Evolutionary conservation across 2,888 invertebrate genomes (phyloP), one percentile per base, ranked within the genome.

Genomic region (Globia sparganii): DNA sequence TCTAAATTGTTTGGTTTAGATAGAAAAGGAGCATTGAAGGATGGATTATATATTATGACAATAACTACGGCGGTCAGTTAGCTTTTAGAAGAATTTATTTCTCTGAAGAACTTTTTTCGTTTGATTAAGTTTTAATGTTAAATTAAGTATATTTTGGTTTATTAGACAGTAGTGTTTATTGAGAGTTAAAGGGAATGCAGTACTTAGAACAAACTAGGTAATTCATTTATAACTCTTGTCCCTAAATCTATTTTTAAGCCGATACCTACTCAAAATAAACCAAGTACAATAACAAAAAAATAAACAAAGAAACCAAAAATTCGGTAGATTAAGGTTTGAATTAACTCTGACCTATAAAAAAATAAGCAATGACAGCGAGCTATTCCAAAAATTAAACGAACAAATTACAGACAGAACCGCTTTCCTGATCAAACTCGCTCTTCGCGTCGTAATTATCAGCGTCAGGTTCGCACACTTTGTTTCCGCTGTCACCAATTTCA

Each of bases 401-500:
- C 8, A 72, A 6, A 46, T 67, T 49, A 62, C 40, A 66, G 46
- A 72, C 81, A 66, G 83, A 81, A 77, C 83, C 80, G 1, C 11
- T 8, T 31, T 5, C 13, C 13, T 21, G 1, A 49, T 25, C 1
- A 43, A 56, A 13, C 37, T 74, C 77, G 53, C 56, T 59, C 74
- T 77, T 82, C 8, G 31, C 66, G 9, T n/a, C 76, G 46, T 81
- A 86, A 84, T 86, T 70, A 73, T 34, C 31, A 49, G 58, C 59
- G 77, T 66, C 62, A 75, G 78, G 73, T 87, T 88, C 88, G 80
- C 88, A 88, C 88, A 88, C 81, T 77, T 77, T 66, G 71, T 86
- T 87, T 88, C 87, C 88, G 86, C 53, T 59, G 73, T 67, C 43
- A 46, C 66, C 70, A 74, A 86, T 84, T 83, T 78, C 37, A 72